Evolutionary conservation across 2,888 invertebrate genomes (phyloP).

Genomic region (Drosophila cracens): DNA sequence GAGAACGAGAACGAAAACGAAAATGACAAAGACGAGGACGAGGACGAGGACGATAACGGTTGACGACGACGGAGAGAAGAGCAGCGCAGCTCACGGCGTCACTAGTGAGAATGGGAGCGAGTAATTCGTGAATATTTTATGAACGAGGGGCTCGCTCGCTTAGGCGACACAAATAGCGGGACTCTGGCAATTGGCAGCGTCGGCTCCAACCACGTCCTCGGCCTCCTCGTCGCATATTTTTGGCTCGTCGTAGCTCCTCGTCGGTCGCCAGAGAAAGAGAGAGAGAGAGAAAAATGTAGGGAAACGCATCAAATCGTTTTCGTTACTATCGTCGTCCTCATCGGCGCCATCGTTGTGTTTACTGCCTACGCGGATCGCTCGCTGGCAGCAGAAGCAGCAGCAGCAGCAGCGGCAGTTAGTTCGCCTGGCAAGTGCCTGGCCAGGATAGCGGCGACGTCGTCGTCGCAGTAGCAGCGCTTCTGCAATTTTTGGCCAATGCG

Average conservation of each 20-base stretch:
- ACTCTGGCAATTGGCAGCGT: constrained; percentile 57
- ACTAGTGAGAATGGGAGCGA: constrained; percentile 78
- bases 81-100: constrained; percentile 41
- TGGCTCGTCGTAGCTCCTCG: constrained; percentile 28
- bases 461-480: constrained; percentile 61
- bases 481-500: constrained; percentile 77
- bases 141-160: constrained; percentile 69
- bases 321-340: constrained; percentile 41
- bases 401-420: constrained; percentile 24
- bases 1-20: constrained; percentile 17
- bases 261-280: constrained; percentile 4
- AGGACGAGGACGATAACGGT: constrained; percentile 27
- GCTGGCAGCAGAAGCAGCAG: constrained; percentile 38
- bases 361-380: constrained; percentile 62
- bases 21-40: constrained; percentile 19
- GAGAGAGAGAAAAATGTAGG: constrained; percentile 70
- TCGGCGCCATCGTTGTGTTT: constrained; percentile 36
- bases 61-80: constrained; percentile 45
- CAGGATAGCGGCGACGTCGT: constrained; percentile 59
- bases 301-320: constrained; percentile 65
- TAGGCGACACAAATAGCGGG: constrained; percentile 58
- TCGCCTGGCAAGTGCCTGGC: constrained; percentile 53
- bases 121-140: constrained; percentile 81
- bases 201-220: constrained; percentile 49
- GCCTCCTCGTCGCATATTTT: constrained; percentile 8